Conservation (phyloP, 2,797 vertebrate genomes). For the Galaxias olidus region DNA sequence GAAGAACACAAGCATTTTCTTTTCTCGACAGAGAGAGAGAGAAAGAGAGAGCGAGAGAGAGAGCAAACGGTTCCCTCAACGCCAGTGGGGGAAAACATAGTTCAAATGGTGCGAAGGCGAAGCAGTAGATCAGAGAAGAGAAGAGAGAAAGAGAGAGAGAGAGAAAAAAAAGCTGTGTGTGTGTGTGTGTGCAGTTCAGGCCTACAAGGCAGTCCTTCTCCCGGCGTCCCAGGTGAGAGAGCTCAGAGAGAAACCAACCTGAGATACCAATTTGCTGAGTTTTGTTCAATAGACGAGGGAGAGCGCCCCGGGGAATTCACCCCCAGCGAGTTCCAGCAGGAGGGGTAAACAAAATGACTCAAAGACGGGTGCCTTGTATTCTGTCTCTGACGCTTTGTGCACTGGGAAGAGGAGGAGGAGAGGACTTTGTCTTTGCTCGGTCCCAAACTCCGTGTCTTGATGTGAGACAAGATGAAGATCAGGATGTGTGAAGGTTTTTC, state of each 20-base stretch:
- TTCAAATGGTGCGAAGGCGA: constrained; percentile 80
- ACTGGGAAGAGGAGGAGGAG: constrained; percentile 66
- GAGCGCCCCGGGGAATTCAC: constrained; percentile 64
- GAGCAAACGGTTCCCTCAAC: constrained; percentile 75
- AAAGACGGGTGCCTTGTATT: constrained; percentile 66
- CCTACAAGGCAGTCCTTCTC: constrained; percentile 82
- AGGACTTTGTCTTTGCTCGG: constrained; percentile 62
- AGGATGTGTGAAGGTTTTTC: too few relatives aligned
- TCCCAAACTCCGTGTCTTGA: constrained; percentile 52
- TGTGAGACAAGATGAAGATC: constrained; percentile 7
- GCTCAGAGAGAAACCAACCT: constrained; percentile 80
- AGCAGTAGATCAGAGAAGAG: constrained; percentile 81
- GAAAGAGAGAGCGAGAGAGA: constrained; percentile 67
- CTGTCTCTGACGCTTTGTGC: constrained; percentile 48
- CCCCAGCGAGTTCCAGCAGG: constrained; percentile 4
- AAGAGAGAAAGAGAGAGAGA: constrained; percentile 27
- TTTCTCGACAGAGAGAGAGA: constrained; percentile 72
- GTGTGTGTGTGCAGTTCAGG: constrained; percentile 80
- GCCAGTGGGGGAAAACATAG: constrained; percentile 79
- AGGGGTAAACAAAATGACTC: constrained; percentile 55
- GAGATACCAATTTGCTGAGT: constrained; percentile 86
- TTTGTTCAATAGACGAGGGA: constrained; percentile 82
- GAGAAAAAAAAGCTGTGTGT: too few relatives aligned
- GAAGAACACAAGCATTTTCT: constrained; percentile 77
- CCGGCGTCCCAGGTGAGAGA: constrained; percentile 79